Percentiles rank a stretch among this genome's conserved stretches.
phyloP scores from a whole-genome alignment of 1,140 invertebrate genomes.

The Periplaneta americana region DNA sequence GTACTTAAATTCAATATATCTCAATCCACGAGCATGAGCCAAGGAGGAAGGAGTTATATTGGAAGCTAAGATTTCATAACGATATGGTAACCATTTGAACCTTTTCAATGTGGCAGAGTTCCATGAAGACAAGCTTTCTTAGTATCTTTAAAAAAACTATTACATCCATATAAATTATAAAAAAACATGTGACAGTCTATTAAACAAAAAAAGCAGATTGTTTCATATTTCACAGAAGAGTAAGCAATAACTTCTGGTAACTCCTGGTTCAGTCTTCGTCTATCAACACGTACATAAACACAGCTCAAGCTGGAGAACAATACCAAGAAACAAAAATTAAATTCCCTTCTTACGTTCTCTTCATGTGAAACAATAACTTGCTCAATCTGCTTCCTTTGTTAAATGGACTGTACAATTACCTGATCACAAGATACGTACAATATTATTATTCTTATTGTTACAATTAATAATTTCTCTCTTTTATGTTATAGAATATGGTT shows the following conservation, averaged over 20 bases:
- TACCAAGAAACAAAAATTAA: too few species aligned
- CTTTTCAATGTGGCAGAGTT: background rate
- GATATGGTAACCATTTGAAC: conserved; percentile 9
- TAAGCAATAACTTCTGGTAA: background rate
- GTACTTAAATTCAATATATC: background rate
- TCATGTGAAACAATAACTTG: background rate
- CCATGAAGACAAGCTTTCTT: background rate
- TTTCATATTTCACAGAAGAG: background rate
- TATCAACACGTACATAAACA: too few species aligned
- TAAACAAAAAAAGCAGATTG: background rate
- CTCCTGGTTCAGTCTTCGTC: background rate
- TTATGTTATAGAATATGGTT: background rate
- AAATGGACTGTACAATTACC: background rate
- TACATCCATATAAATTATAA: background rate
- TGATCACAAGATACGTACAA: conserved; percentile 1
- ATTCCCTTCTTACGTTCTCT: background rate
- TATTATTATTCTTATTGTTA: background rate
- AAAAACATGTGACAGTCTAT: background rate
- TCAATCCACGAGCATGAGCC: background rate
- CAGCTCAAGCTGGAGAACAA: too few species aligned
- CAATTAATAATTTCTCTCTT: background rate
- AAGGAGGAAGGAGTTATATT: background rate
- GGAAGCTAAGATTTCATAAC: background rate
- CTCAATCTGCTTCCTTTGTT: background rate
- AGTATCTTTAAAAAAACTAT: background rate